These are phyloP conservation scores for Amphipoea lucens DNA, from an alignment of 2,888 invertebrate species.

Conservation along the genomic window DNA sequence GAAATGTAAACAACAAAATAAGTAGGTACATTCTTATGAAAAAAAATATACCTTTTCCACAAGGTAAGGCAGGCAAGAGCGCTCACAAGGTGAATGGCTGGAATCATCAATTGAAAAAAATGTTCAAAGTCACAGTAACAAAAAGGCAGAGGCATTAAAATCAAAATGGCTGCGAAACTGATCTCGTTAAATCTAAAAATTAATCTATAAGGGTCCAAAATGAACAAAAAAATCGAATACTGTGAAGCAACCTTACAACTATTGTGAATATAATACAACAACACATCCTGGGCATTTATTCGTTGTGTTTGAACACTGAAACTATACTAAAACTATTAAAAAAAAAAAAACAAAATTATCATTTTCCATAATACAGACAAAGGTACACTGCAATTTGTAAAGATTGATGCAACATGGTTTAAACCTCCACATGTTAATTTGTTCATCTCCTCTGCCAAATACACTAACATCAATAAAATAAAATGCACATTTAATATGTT, in stretches of 20 bases:
- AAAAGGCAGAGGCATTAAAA: conserved; percentile 79
- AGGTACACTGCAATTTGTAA: conserved; percentile 69
- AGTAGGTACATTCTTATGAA: conserved; percentile 77
- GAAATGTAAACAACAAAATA: conserved; percentile 67
- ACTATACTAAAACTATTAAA: conserved; percentile 69
- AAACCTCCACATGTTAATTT: conserved; percentile 58
- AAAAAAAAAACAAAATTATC: conserved; percentile 59
- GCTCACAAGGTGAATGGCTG: conserved; percentile 71
- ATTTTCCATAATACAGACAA: conserved; percentile 59
- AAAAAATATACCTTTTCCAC: conserved; percentile 72
- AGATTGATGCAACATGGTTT: conserved; percentile 54
- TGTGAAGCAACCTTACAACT: conserved; percentile 81
- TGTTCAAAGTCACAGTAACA: conserved; percentile 65
- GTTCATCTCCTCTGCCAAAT: conserved; percentile 79
- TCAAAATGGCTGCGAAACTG: conserved; percentile 74
- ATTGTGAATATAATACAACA: conserved; percentile 81
- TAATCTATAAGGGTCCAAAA: conserved; percentile 70
- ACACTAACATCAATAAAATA: conserved; percentile 60
- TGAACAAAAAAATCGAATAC: conserved; percentile 77
- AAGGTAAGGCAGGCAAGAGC: conserved; percentile 85
- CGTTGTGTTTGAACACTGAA: conserved; percentile 85
- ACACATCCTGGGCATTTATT: conserved; percentile 77
- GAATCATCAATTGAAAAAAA: conserved; percentile 58
- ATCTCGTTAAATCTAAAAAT: conserved; percentile 72
- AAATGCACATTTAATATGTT: conserved; percentile 65